These are phyloP conservation scores for Cheilosia vernalis DNA, from an alignment of 2,888 invertebrate species.

Conservation along the genomic window DNA sequence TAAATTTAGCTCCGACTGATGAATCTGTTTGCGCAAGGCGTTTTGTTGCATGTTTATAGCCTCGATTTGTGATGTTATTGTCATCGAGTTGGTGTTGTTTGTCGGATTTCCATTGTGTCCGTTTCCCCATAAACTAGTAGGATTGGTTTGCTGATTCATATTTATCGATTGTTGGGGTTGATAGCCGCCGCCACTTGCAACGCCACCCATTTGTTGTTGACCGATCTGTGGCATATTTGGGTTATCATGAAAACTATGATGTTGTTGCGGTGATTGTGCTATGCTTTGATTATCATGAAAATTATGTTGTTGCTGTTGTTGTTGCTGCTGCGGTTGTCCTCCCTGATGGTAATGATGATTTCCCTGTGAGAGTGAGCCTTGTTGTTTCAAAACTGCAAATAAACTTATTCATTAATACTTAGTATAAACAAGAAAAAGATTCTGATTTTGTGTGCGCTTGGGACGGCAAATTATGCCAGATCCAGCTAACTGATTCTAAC, in stretches of 20 bases:
- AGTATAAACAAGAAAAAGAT: slow-evolving; percentile 3
- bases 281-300: slow-evolving; percentile 77
- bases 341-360: slow-evolving; percentile 68
- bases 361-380: slow-evolving; percentile 84
- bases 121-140: slow-evolving; percentile 66
- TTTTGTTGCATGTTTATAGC: slow-evolving; percentile 90
- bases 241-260: slow-evolving; percentile 77
- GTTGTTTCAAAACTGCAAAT: slow-evolving; percentile 90
- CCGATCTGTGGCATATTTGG: slow-evolving; percentile 72
- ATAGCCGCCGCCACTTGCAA: not conserved
- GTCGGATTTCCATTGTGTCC: slow-evolving; percentile 58
- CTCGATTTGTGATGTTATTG: slow-evolving; percentile 84
- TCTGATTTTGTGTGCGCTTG: slow-evolving; percentile 27
- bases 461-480: slow-evolving; percentile 72
- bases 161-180: slow-evolving; percentile 42
- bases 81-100: slow-evolving; percentile 77
- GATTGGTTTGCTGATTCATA: slow-evolving; percentile 45
- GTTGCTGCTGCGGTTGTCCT: slow-evolving; percentile 76
- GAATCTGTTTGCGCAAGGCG: slow-evolving; percentile 94
- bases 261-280: slow-evolving; percentile 61
- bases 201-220: slow-evolving; percentile 82
- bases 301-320: slow-evolving; percentile 76
- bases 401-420: slow-evolving; percentile 67
- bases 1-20: slow-evolving; percentile 97
- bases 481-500: slow-evolving; percentile 39